These are phyloP conservation scores for Galerucella calmariensis DNA, from an alignment of 2,888 invertebrate species.

Conservation along the genomic window DNA sequence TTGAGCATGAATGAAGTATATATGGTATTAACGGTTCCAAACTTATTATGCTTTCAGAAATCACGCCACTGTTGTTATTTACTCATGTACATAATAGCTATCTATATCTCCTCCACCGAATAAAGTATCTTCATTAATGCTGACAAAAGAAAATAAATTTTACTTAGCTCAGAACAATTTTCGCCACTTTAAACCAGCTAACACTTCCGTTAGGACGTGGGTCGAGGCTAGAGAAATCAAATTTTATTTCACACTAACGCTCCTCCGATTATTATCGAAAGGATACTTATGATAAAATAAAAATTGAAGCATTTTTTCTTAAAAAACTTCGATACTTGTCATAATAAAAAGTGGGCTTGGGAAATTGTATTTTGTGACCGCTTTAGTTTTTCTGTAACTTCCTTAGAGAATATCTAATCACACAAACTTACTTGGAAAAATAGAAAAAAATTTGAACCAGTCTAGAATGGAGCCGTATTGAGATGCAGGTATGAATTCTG, in stretches of 20 bases:
- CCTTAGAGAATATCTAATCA: too few relatives aligned
- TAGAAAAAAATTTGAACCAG: too few relatives aligned
- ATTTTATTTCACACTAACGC: background rate
- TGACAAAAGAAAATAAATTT: constrained; percentile 8
- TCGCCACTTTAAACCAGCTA: background rate
- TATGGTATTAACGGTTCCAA: background rate
- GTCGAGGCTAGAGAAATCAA: background rate
- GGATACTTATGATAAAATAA: background rate
- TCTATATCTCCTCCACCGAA: background rate
- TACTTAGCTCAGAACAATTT: background rate
- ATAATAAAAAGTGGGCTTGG: too few relatives aligned
- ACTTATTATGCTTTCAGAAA: background rate
- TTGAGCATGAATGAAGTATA: too few relatives aligned
- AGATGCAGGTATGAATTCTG: too few relatives aligned
- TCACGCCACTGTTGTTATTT: background rate
- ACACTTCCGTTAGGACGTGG: background rate
- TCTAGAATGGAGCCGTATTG: too few relatives aligned
- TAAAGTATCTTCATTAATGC: constrained; percentile 4
- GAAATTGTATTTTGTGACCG: too few relatives aligned
- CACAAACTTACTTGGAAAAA: too few relatives aligned
- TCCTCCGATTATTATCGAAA: background rate
- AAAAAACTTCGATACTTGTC: too few relatives aligned
- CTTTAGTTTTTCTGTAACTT: too few relatives aligned
- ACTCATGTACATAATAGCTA: background rate
- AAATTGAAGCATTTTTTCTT: background rate